Evolutionary conservation across 2,797 vertebrate genomes (phyloP).

Genomic region (Cuniculus paca): DNA sequence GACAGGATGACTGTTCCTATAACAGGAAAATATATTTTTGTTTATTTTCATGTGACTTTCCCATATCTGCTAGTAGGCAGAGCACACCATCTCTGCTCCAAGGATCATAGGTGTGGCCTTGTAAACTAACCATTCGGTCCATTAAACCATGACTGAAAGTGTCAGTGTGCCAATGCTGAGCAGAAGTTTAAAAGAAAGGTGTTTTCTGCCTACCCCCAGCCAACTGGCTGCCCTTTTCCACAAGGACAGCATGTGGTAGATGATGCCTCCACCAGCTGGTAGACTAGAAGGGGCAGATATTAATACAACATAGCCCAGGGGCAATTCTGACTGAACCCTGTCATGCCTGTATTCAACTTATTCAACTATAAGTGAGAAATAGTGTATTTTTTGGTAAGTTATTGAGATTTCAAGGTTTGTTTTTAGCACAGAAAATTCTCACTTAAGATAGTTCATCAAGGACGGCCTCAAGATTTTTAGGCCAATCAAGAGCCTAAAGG

Average conservation of each 20-base stretch:
- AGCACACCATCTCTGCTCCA: neutral
- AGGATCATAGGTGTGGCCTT: neutral
- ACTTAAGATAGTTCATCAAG: neutral
- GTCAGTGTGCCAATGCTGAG: neutral
- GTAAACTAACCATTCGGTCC: neutral
- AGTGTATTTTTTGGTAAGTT: neutral
- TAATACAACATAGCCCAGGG: neutral
- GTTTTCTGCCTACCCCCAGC: neutral
- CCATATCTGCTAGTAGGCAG: neutral
- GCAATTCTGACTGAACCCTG: neutral
- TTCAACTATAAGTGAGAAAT: neutral
- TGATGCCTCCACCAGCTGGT: neutral
- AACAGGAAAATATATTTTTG: neutral
- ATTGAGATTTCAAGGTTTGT: neutral
- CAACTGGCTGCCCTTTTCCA: neutral
- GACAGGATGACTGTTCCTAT: neutral
- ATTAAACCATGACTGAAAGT: neutral
- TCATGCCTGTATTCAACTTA: neutral
- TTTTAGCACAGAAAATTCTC: constrained; percentile 27
- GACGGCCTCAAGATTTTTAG: constrained; percentile 22
- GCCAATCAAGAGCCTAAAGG: neutral
- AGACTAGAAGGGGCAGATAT: neutral
- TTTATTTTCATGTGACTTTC: neutral
- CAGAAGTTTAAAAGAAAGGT: neutral
- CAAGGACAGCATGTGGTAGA: neutral